Evolutionary conservation across 2,888 invertebrate species (phyloP).

Genomic region (Synanthedon andrenaeformis): DNA sequence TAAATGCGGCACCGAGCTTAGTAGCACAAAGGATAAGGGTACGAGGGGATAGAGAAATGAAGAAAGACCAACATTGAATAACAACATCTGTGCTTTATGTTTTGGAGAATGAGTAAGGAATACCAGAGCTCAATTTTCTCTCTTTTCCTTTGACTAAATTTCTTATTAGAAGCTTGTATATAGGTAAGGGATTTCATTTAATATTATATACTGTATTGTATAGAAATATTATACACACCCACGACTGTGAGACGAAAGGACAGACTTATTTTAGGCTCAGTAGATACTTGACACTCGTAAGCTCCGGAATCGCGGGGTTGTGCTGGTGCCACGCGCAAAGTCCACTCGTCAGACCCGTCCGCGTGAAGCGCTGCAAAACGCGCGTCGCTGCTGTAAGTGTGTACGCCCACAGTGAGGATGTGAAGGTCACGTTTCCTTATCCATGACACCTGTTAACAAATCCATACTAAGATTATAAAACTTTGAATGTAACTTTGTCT

Average conservation of each 20-base stretch:
- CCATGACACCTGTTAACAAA: constrained; percentile 79
- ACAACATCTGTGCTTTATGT: too few species aligned
- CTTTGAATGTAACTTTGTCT: too few species aligned
- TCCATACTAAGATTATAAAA: not conserved
- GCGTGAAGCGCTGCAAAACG: constrained; percentile 74
- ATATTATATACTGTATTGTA: too few species aligned
- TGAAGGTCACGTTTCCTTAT: constrained; percentile 85
- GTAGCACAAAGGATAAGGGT: too few species aligned
- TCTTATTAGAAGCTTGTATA: too few species aligned
- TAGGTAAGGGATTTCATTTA: too few species aligned
- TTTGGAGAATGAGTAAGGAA: too few species aligned
- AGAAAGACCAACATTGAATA: too few species aligned
- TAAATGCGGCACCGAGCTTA: too few species aligned
- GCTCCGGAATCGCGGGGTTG: constrained; percentile 85
- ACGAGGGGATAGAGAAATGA: too few species aligned
- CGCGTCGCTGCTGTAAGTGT: constrained; percentile 75
- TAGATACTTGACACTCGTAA: constrained; percentile 93
- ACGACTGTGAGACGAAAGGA: constrained; percentile 80
- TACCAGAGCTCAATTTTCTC: too few species aligned
- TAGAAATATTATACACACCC: constrained; percentile 65
- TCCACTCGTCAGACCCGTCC: constrained; percentile 76
- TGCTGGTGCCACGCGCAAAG: constrained; percentile 64
- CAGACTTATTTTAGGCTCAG: constrained; percentile 88
- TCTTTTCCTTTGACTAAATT: too few species aligned
- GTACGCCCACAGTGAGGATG: constrained; percentile 73